Conservation (phyloP, 2,113 vertebrate genomes). For the Melanotaenia duboulayi region DNA sequence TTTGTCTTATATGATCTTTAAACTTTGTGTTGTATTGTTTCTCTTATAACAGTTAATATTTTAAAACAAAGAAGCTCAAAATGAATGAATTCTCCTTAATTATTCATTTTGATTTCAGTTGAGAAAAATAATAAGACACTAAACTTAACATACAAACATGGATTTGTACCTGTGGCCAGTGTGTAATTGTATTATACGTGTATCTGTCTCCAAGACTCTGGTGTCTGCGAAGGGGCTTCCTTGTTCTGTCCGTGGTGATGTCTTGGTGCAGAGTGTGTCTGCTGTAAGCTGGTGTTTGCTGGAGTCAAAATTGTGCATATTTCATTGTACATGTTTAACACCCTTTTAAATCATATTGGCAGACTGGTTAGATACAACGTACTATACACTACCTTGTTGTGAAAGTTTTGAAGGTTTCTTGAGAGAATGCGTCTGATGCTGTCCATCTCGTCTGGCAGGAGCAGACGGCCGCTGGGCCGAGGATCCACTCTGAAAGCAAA, state of each 20-base stretch:
- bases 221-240: constrained; percentile 81
- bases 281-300: constrained; percentile 84
- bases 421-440: constrained; percentile 85
- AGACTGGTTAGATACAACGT: background rate
- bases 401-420: constrained; percentile 85
- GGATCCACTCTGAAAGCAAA: constrained; percentile 44
- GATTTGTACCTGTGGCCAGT: constrained; percentile 48
- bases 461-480: constrained; percentile 51
- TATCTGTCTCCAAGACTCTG: constrained; percentile 65
- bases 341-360: background rate
- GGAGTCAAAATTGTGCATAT: constrained; percentile 7
- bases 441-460: constrained; percentile 77
- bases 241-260: constrained; percentile 45
- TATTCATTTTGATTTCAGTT: background rate
- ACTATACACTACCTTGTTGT: constrained; percentile 80
- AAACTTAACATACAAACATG: background rate
- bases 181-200: constrained; percentile 62
- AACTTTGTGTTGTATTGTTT: too few species aligned
- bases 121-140: background rate
- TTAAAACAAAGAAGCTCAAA: too few species aligned
- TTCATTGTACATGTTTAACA: background rate
- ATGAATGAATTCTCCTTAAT: background rate
- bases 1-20: background rate
- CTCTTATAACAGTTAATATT: too few species aligned
- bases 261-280: constrained; percentile 85